Base-by-base conservation (phyloP, 2,797 vertebrate species). In the Molossus alvarezi region DNA sequence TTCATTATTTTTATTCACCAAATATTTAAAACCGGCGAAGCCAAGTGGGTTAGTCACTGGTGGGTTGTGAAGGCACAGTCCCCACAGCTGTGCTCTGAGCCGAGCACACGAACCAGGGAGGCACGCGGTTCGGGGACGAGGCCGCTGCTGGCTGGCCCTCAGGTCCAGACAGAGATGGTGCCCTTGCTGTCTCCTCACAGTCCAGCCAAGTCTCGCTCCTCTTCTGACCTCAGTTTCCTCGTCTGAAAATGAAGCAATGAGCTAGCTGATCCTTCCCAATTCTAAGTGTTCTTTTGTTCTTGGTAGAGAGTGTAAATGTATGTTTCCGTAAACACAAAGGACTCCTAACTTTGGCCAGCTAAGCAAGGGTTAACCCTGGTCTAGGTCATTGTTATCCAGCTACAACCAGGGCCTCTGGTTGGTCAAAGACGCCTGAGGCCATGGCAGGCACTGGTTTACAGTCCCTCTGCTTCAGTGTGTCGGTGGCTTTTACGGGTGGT, bases 231-330 rank as follows among this genome's bases (percentile, higher is more conserved):
- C 48, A 2, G 9, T 69, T 73, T 93, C 25, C 41, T 93, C 69
- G 33, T 20, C 80, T 48, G 87, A 89, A 95, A 91, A 62, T 45
- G n/a, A 85, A 96, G n/a, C 23, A 71, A 75, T 6, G 48, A 60
- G 76, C 27, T 60, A 88, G 71, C 13, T 17, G 48, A 48, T 72
- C 62, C 57, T 90, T 58, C 37, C 23, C 80, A 79, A 33, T 41
- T 72, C 33, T 55, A 60, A 84, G 23, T 65, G 29, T 41, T 75
- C 58, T 84, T 88, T 84, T 72, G 33, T 60, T 91, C 60, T 65
- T 45, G 72, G 21, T 45, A 67, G 57, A 73, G 18, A 69, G 51
- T 64, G 3, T 69, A 57, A 18, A 20, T 73, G 62, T 23, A 15
- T 29, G 23, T 67, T 86, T 60, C 80, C 25, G 3, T 18, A n/a